Percentiles rank a stretch among this genome's conserved stretches.
Conservation (phyloP, 1,140 invertebrate species). For the Habropoda laboriosa region DNA sequence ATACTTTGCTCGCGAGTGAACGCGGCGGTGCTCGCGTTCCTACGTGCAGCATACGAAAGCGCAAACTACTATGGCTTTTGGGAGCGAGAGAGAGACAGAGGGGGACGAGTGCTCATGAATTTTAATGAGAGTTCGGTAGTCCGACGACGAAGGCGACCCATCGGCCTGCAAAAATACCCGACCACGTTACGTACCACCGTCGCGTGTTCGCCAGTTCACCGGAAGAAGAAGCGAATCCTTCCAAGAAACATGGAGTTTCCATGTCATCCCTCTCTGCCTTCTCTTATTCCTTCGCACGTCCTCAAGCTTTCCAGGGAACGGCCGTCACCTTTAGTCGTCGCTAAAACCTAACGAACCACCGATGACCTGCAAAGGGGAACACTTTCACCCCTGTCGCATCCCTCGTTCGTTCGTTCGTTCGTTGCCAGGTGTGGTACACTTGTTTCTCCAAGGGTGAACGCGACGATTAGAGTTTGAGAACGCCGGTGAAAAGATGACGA, state of each 20-base stretch:
- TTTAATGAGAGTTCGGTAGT: constrained; percentile 72
- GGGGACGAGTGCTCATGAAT: constrained; percentile 61
- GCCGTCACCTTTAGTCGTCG: neutral
- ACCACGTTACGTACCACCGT: constrained; percentile 29
- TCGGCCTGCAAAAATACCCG: constrained; percentile 61
- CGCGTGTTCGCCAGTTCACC: neutral
- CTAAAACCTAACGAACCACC: neutral
- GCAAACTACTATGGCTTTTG: neutral
- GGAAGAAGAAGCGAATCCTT: neutral
- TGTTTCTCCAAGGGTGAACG: neutral
- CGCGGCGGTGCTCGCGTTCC: neutral
- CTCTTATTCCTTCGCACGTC: too few relatives aligned
- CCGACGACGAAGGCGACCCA: constrained; percentile 61
- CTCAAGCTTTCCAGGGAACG: too few relatives aligned
- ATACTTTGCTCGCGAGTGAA: too few relatives aligned
- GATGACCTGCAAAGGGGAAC: constrained; percentile 1
- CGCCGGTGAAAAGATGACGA: too few relatives aligned
- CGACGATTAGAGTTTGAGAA: too few relatives aligned
- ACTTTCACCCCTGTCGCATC: too few relatives aligned
- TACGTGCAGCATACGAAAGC: neutral
- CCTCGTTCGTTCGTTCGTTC: neutral
- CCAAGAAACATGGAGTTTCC: neutral
- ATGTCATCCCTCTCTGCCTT: too few relatives aligned
- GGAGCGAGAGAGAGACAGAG: neutral
- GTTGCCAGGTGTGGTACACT: constrained; percentile 11